Percentiles rank a stretch among this genome's conserved stretches.
These are phyloP conservation scores for Boloria selene DNA, from an alignment of 2,888 invertebrate genomes.

Conservation along the genomic window DNA sequence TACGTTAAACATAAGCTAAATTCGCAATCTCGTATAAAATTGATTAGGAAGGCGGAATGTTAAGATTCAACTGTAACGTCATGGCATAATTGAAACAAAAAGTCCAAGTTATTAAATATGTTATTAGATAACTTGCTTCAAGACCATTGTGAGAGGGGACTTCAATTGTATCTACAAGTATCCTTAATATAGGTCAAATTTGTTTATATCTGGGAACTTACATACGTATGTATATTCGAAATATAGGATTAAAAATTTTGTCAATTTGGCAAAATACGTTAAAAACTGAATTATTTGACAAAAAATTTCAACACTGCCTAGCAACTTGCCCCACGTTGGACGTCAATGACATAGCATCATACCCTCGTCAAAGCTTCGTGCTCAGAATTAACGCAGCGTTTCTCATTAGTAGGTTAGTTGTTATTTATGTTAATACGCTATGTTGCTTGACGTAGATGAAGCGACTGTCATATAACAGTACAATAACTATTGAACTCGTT, in stretches of 20 bases:
- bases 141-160: too few relatives aligned
- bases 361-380: slow-evolving; percentile 43
- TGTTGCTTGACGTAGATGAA: slow-evolving; percentile 25
- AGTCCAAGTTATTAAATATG: too few relatives aligned
- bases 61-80: background rate
- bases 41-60: slow-evolving; percentile 4
- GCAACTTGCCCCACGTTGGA: slow-evolving; percentile 21
- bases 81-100: too few relatives aligned
- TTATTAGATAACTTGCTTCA: too few relatives aligned
- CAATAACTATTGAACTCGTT: slow-evolving; percentile 14
- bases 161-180: too few relatives aligned
- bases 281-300: too few relatives aligned
- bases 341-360: slow-evolving; percentile 33
- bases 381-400: slow-evolving; percentile 39
- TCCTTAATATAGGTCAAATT: too few relatives aligned
- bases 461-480: slow-evolving; percentile 24
- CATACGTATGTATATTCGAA: too few relatives aligned
- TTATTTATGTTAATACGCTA: slow-evolving; percentile 30
- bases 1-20: background rate
- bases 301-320: too few relatives aligned
- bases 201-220: too few relatives aligned
- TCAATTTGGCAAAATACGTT: too few relatives aligned
- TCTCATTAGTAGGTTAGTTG: slow-evolving; percentile 38
- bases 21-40: slow-evolving; percentile 12
- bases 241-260: too few relatives aligned